Evolutionary conservation across 2,888 invertebrate species (phyloP).

Genomic region (Eucriotettix oculatus): DNA sequence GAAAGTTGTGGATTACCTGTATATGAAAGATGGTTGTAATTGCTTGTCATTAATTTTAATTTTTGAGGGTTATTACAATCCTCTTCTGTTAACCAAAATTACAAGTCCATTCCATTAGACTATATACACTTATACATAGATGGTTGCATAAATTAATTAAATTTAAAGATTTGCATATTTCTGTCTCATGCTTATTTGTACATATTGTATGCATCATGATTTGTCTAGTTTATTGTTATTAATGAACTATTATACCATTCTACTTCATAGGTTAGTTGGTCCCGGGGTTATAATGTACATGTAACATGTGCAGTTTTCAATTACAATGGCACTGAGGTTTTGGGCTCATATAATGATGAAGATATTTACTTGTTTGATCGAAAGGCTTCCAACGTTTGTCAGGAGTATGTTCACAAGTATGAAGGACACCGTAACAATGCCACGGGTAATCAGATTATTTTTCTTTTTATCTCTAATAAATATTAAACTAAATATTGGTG

Average conservation of each 20-base stretch:
- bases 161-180: no score
- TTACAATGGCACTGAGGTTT: slow-evolving; percentile 74
- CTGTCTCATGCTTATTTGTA: no score
- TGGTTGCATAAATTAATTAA: no score
- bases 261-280: slow-evolving; percentile 14
- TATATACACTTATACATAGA: no score
- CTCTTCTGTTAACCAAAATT: no score
- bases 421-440: slow-evolving; percentile 41
- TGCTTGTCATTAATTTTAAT: no score
- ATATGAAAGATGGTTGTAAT: no score
- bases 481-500: neutral
- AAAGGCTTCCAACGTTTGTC: slow-evolving; percentile 27
- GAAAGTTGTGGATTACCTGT: no score
- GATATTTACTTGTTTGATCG: slow-evolving; percentile 79
- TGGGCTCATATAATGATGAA: slow-evolving; percentile 89
- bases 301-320: slow-evolving; percentile 85
- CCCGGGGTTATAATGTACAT: slow-evolving; percentile 27
- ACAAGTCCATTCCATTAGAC: no score
- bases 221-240: neutral
- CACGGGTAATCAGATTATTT: slow-evolving; percentile 28
- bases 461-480: neutral
- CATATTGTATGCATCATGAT: neutral
- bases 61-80: no score
- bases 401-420: slow-evolving; percentile 36
- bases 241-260: neutral